These are phyloP conservation scores for Ctenodactylus gundi DNA, from an alignment of 2,113 vertebrate genomes.

Conservation along the genomic window DNA sequence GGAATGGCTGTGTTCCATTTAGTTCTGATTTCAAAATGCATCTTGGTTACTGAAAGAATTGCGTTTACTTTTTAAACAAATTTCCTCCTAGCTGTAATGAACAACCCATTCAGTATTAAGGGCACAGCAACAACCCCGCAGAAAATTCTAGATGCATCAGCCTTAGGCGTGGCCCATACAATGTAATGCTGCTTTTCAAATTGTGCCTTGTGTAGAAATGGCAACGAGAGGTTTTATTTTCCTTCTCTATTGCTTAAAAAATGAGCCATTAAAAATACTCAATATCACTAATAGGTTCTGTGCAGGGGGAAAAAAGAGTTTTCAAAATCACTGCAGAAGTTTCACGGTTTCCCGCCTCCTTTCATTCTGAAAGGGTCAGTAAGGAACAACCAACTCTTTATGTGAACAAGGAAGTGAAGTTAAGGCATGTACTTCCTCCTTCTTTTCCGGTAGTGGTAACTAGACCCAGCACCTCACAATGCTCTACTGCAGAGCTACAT, in stretches of 20 bases:
- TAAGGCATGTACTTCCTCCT: not conserved
- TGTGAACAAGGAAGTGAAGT: not conserved
- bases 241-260: slow-evolving; percentile 57
- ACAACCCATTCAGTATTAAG: slow-evolving; percentile 39
- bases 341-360: not conserved
- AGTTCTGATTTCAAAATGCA: slow-evolving; percentile 68
- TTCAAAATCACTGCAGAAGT: not conserved
- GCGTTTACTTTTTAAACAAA: slow-evolving; percentile 67
- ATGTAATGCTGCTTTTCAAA: slow-evolving; percentile 66
- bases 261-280: slow-evolving; percentile 38
- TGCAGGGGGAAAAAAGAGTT: not conserved
- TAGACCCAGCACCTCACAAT: not conserved
- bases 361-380: not conserved
- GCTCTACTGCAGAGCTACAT: not conserved
- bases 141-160: slow-evolving; percentile 70
- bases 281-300: not conserved
- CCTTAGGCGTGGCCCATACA: slow-evolving; percentile 76
- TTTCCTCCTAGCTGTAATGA: slow-evolving; percentile 55
- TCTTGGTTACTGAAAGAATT: slow-evolving; percentile 61
- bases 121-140: slow-evolving; percentile 12
- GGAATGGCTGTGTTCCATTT: slow-evolving; percentile 70
- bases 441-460: not conserved
- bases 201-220: slow-evolving; percentile 20
- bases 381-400: not conserved
- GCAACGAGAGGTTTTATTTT: not conserved